phyloP scores from a whole-genome alignment of 2,797 vertebrate genomes.

The Hapalemur alaotrensis region DNA sequence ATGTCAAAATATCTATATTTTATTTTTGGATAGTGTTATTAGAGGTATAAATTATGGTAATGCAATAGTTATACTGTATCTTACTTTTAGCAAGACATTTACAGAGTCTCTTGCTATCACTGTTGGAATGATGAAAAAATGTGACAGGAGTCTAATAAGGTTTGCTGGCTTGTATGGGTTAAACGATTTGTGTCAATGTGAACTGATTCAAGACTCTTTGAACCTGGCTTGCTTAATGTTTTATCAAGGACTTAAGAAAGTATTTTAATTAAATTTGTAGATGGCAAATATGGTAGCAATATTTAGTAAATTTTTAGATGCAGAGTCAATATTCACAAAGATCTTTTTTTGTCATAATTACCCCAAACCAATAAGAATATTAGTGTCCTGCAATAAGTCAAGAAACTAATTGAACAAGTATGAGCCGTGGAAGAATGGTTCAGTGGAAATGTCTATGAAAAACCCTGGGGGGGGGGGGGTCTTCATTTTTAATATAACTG shows the following conservation, averaged over 20 bases:
- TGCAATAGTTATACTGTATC: background rate
- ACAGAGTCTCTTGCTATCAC: background rate
- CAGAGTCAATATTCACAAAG: background rate
- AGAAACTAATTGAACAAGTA: background rate
- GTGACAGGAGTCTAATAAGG: background rate
- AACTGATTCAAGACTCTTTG: background rate
- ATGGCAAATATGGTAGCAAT: background rate
- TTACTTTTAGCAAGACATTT: conserved; percentile 18
- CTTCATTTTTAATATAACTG: background rate
- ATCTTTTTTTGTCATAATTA: conserved; percentile 1
- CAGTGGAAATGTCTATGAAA: background rate
- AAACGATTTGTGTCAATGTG: background rate
- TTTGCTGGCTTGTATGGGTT: background rate
- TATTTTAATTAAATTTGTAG: background rate
- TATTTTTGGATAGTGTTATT: conserved; percentile 21
- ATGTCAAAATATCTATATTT: background rate
- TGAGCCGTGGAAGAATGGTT: background rate
- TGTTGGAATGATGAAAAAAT: background rate
- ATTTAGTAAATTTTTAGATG: conserved; percentile 23
- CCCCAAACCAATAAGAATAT: background rate
- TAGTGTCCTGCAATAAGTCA: background rate
- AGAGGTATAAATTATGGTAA: background rate
- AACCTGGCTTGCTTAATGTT: background rate
- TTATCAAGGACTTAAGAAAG: background rate
- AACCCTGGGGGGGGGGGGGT: background rate